phyloP scores from a whole-genome alignment of 2,797 vertebrate genomes.

The Lagodon rhomboides region DNA sequence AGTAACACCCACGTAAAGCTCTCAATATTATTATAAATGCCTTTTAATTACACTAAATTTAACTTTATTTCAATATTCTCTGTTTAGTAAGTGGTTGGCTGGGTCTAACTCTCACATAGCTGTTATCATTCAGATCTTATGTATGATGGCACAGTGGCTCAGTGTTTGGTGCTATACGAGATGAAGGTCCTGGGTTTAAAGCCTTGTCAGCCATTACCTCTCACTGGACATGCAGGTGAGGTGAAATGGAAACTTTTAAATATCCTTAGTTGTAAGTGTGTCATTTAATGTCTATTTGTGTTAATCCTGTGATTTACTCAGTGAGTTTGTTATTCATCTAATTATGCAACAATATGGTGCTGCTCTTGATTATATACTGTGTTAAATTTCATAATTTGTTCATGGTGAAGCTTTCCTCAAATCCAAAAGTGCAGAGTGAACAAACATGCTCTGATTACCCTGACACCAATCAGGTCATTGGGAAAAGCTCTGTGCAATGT shows the following conservation, averaged over 20 bases:
- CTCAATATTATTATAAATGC: not conserved
- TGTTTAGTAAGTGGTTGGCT: not conserved
- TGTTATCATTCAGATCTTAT: not conserved
- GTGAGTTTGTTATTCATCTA: too few species aligned
- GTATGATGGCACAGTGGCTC: not conserved
- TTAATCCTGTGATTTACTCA: too few species aligned
- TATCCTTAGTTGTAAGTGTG: not conserved
- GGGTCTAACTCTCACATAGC: not conserved
- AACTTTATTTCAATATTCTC: not conserved
- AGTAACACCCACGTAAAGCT: not conserved
- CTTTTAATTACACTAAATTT: not conserved
- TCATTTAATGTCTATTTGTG: not conserved
- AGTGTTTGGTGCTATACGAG: not conserved
- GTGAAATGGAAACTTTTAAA: not conserved
- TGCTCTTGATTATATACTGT: too few species aligned
- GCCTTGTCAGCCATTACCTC: not conserved
- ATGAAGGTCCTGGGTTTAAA: slow-evolving; percentile 2
- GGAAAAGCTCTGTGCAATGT: too few species aligned
- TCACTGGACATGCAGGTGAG: not conserved
- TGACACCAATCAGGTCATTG: too few species aligned
- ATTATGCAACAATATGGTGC: too few species aligned
- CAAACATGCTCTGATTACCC: too few species aligned
- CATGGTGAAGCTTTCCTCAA: too few species aligned
- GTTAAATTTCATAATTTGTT: too few species aligned
- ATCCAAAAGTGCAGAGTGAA: too few species aligned